These are phyloP conservation scores for Diprion similis DNA, from an alignment of 1,140 invertebrate species.

Conservation along the genomic window DNA sequence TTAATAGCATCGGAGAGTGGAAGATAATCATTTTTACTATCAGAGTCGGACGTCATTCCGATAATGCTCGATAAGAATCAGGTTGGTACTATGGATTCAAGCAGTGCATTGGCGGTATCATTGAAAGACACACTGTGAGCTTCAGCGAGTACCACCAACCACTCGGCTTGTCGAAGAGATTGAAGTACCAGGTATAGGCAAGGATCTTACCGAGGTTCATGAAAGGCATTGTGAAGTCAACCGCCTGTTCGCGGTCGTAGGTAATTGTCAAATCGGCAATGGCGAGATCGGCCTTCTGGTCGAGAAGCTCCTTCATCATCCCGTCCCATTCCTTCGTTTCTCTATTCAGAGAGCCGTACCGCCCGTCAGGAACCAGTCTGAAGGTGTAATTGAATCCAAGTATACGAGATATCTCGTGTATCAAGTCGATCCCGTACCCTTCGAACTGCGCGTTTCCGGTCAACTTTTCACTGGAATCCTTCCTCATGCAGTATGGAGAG, in stretches of 20 bases:
- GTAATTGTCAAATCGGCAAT: slow-evolving; percentile 95
- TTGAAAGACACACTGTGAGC: too few relatives aligned
- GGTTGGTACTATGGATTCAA: too few relatives aligned
- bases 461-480: slow-evolving; percentile 80
- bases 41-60: too few relatives aligned
- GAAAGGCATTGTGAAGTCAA: slow-evolving; percentile 96
- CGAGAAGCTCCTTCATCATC: slow-evolving; percentile 90
- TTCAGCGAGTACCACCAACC: too few relatives aligned
- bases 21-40: not conserved
- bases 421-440: slow-evolving; percentile 87
- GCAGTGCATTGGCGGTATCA: too few relatives aligned
- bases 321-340: slow-evolving; percentile 91
- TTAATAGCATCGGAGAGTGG: too few relatives aligned
- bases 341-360: slow-evolving; percentile 80
- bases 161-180: too few relatives aligned
- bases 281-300: slow-evolving; percentile 90
- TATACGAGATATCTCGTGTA: slow-evolving; percentile 86
- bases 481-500: slow-evolving; percentile 91
- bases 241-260: slow-evolving; percentile 86
- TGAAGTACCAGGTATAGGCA: slow-evolving; percentile 5
- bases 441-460: slow-evolving; percentile 88
- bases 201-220: slow-evolving; percentile 81
- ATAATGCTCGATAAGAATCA: too few relatives aligned
- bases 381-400: slow-evolving; percentile 92
- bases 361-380: slow-evolving; percentile 79